Conservation (phyloP, 2,113 vertebrate species). For the Phalacrocorax pelagicus region DNA sequence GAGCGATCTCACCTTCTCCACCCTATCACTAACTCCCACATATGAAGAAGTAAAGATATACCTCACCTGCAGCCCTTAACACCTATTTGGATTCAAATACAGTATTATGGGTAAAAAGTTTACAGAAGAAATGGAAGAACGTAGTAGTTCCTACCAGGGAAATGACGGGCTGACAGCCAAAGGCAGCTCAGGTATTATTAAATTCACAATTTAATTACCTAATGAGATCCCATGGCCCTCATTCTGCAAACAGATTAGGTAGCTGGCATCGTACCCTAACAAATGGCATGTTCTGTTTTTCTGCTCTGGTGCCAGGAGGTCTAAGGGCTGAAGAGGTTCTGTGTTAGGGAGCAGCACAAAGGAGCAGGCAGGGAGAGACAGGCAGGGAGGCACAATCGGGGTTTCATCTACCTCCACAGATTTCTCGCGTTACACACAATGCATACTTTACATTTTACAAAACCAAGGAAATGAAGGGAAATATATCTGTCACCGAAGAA, state of each 20-base stretch:
- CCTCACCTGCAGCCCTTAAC: not conserved
- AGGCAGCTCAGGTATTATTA: slow-evolving; percentile 19
- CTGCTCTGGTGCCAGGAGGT: slow-evolving; percentile 78
- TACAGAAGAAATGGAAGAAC: not conserved
- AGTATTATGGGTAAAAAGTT: not conserved
- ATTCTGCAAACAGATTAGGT: slow-evolving; percentile 69
- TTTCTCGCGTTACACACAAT: slow-evolving; percentile 73
- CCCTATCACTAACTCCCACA: not conserved
- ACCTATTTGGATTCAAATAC: not conserved
- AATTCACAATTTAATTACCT: slow-evolving; percentile 41
- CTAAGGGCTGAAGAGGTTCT: slow-evolving; percentile 65
- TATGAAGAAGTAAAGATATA: not conserved
- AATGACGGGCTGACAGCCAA: slow-evolving; percentile 33
- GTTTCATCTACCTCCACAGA: slow-evolving; percentile 61
- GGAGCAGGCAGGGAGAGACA: slow-evolving; percentile 55
- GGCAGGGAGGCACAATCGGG: slow-evolving; percentile 63
- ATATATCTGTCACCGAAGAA: slow-evolving; percentile 67
- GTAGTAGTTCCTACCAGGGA: not conserved
- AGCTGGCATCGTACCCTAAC: slow-evolving; percentile 72
- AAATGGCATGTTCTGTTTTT: slow-evolving; percentile 50
- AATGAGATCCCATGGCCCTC: slow-evolving; percentile 45
- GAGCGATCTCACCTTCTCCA: not conserved
- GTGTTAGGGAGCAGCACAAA: slow-evolving; percentile 53
- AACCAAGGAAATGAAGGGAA: slow-evolving; percentile 71
- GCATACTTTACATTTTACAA: slow-evolving; percentile 55